Conservation (phyloP, 2,888 invertebrate species). For the Mesorhabditis sp. region DNA sequence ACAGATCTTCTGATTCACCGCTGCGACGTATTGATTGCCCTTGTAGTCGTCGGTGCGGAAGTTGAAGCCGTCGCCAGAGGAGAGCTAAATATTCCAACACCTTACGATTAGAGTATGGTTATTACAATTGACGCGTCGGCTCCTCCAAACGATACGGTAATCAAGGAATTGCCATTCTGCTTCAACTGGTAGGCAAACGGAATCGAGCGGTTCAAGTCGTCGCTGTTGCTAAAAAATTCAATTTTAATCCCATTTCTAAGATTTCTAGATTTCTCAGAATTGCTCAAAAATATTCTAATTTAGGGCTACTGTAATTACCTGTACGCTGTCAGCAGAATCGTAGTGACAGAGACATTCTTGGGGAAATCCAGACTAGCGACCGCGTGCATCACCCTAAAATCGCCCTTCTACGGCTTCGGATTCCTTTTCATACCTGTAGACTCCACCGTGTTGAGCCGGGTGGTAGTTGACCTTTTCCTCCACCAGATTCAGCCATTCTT, state of each 20-base stretch:
- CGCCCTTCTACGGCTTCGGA: not conserved
- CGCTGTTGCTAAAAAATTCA: not conserved
- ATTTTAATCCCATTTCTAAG: not conserved
- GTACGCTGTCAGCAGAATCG: not conserved
- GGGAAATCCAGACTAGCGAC: not conserved
- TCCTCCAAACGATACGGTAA: not conserved
- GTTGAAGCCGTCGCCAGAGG: constrained; percentile 2
- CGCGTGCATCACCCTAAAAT: not conserved
- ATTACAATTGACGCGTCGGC: constrained; percentile 4
- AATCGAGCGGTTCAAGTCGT: not conserved
- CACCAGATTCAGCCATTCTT: not conserved
- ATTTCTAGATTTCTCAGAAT: not conserved
- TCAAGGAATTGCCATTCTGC: not conserved
- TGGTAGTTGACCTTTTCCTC: not conserved
- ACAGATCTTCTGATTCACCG: not conserved
- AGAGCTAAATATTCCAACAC: constrained; percentile 1
- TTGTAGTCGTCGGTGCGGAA: not conserved
- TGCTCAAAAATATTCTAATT: not conserved
- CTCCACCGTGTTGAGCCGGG: not conserved
- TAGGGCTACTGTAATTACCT: not conserved
- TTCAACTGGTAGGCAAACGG: not conserved
- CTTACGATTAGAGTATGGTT: not conserved
- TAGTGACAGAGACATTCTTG: not conserved
- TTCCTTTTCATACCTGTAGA: not conserved
- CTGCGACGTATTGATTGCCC: not conserved